These are phyloP conservation scores for Andrena haemorrhoa DNA, from an alignment of 2,888 invertebrate species.

Conservation along the genomic window DNA sequence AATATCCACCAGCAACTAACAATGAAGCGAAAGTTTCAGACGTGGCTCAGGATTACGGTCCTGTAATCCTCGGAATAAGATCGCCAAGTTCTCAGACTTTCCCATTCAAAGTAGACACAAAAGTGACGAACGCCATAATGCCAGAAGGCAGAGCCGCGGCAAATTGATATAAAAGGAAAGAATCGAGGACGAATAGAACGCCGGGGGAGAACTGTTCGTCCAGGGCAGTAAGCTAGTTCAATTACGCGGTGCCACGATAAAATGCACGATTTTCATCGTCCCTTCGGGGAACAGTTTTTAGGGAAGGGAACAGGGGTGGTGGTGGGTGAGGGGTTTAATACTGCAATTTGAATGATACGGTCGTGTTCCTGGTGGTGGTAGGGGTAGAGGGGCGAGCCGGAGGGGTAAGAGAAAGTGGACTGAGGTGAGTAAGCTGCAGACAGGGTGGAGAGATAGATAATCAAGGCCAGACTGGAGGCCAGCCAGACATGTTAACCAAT, in stretches of 20 bases:
- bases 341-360: conserved; percentile 73
- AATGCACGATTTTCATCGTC: conserved; percentile 61
- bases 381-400: background rate
- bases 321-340: conserved; percentile 58
- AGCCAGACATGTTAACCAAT: conserved; percentile 80
- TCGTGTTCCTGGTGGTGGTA: background rate
- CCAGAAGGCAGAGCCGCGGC: conserved; percentile 23
- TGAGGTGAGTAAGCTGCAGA: conserved; percentile 71
- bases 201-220: conserved; percentile 15
- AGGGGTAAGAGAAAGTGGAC: conserved; percentile 52
- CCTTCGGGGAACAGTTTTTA: conserved; percentile 23
- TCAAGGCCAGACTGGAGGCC: conserved; percentile 78
- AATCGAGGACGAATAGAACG: conserved; percentile 16
- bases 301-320: conserved; percentile 22
- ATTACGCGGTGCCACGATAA: conserved; percentile 62
- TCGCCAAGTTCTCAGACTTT: background rate
- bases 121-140: conserved; percentile 31
- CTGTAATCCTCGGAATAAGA: background rate
- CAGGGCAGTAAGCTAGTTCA: conserved; percentile 40
- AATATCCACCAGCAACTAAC: background rate
- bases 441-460: conserved; percentile 78
- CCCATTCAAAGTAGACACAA: conserved; percentile 19
- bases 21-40: background rate
- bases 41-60: background rate
- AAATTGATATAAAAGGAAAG: conserved; percentile 51